Evolutionary conservation across 1,140 invertebrate genomes (phyloP), one percentile per base, ranked within the genome.

Genomic region (Vanessa tameamea): DNA sequence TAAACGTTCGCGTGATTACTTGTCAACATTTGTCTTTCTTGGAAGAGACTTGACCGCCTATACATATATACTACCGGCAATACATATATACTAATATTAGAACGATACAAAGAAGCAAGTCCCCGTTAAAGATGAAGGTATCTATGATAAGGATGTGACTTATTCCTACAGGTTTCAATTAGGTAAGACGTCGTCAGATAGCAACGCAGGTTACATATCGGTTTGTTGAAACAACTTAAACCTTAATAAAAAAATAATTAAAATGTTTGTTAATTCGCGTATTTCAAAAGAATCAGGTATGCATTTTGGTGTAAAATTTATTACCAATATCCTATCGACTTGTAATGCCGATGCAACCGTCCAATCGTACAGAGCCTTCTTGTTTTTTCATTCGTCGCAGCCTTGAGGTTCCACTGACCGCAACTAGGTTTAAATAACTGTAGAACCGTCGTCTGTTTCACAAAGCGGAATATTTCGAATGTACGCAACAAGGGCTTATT

Each of bases 241-340:
- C 48, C 5, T 51, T 51, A 51, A n/a, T n/a, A 51, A 3, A 9
- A n/a, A 13, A 14, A 2, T 51, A 59, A 20, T 31, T 31, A 31
- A 59, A 59, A 13, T 69, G 55, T 37, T 26, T 26, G 51, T 16
- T 59, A 47, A 23, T 63, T 15, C 37, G 12, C 13, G n/a, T 31
- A 53, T 72, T 67, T 61, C 64, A 67, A 73, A 73, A 73, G 55
- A 61, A 67, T 63, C 47, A 51, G 57, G 57, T 70, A 63, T 63
- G 5, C 65, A 73, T 11, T 64, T 69, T 15, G 31, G 16, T 64
- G 61, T 64, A 31, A 67, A 74, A 69, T 74, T 64, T 64, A 63
- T 74, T 64, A 65, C 37, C 67, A 74, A 74, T 69, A 69, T 74
- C 67, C 67, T 73, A 73, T 74, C 69, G 63, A 66, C 63, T 75